These are phyloP conservation scores for Rhinolophus ferrumequinum DNA, from an alignment of 2,113 vertebrate species.

Conservation along the genomic window DNA sequence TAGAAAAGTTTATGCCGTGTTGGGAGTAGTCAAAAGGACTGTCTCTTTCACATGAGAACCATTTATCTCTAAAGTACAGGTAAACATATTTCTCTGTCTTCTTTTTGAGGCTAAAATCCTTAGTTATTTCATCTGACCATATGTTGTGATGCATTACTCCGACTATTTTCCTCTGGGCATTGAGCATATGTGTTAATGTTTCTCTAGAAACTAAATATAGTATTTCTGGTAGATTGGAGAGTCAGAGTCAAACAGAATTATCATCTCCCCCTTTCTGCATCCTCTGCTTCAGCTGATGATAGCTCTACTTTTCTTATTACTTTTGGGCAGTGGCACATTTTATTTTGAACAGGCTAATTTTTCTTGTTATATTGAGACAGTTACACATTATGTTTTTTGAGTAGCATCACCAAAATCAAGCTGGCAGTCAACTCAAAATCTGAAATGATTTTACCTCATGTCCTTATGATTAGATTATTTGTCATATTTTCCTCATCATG, in stretches of 20 bases:
- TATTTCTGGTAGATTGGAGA: neutral
- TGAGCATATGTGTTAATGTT: neutral
- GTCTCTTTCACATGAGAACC: constrained; percentile 3
- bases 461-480: neutral
- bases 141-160: neutral
- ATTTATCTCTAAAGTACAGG: neutral
- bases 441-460: neutral
- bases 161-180: neutral
- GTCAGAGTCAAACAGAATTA: neutral
- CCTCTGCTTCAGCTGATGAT: neutral
- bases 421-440: neutral
- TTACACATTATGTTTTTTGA: neutral
- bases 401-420: neutral
- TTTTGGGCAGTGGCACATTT: neutral
- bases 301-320: neutral
- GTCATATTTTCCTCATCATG: neutral
- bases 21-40: neutral
- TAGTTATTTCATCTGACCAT: neutral
- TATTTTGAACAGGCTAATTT: neutral
- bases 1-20: neutral
- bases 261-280: neutral
- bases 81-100: neutral
- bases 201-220: neutral
- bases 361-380: neutral
- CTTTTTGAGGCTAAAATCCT: neutral